Evolutionary conservation across 1,140 invertebrate genomes (phyloP).

Genomic region (Dreissena polymorpha): DNA sequence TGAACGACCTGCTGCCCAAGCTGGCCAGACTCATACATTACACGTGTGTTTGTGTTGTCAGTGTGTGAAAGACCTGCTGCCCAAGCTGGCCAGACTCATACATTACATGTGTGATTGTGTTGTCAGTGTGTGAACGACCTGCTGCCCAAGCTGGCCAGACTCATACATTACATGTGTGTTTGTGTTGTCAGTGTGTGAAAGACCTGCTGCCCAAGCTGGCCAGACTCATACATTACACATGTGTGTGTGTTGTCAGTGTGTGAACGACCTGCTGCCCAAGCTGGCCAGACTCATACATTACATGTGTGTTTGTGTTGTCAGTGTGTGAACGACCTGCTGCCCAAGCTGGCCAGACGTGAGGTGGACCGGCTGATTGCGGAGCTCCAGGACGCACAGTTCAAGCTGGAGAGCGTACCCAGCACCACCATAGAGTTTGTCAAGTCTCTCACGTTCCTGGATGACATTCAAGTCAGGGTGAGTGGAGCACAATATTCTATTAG

Average conservation of each 20-base stretch:
- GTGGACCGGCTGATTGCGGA: slow-evolving; percentile 83
- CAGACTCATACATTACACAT: too few species aligned
- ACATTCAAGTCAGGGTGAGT: slow-evolving; percentile 81
- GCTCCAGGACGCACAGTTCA: slow-evolving; percentile 83
- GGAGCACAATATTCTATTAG: too few species aligned
- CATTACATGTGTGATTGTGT: too few species aligned
- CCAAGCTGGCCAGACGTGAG: slow-evolving; percentile 83
- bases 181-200: too few species aligned
- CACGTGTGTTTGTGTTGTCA: too few species aligned
- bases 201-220: too few species aligned
- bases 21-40: too few species aligned
- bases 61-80: slow-evolving; percentile 78
- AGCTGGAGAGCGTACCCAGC: slow-evolving; percentile 83
- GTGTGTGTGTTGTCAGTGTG: too few species aligned
- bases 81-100: too few species aligned
- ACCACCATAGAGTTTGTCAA: slow-evolving; percentile 85
- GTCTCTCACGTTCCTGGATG: slow-evolving; percentile 86
- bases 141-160: slow-evolving; percentile 81
- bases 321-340: slow-evolving; percentile 78
- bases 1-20: too few species aligned
- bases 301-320: slow-evolving; percentile 55
- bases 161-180: too few species aligned
- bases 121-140: slow-evolving; percentile 77
- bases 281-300: slow-evolving; percentile 73
- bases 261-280: too few species aligned